phyloP scores from a whole-genome alignment of 1,140 invertebrate species.

The Linepithema humile region DNA sequence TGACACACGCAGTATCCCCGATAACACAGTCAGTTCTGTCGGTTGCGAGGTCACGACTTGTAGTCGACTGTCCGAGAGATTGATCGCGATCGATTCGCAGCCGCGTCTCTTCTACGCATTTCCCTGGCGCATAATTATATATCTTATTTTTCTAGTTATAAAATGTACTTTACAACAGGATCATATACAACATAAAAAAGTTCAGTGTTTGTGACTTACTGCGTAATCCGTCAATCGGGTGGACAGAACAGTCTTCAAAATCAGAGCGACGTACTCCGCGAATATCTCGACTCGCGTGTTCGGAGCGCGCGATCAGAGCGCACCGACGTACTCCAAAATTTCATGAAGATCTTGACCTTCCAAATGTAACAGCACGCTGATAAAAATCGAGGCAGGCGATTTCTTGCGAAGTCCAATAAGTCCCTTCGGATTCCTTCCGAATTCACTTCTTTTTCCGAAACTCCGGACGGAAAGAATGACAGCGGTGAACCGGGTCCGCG shows the following conservation, averaged over 20 bases:
- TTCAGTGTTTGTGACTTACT: background rate
- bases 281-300: background rate
- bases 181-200: too few relatives aligned
- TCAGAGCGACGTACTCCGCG: background rate
- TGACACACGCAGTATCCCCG: too few relatives aligned
- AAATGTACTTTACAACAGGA: background rate
- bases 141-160: background rate
- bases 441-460: background rate
- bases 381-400: background rate
- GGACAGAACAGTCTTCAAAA: conserved; percentile 1
- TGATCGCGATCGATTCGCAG: background rate
- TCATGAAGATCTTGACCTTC: background rate
- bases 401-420: background rate
- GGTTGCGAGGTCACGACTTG: background rate
- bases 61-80: background rate
- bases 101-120: too few relatives aligned
- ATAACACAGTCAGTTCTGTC: background rate
- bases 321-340: background rate
- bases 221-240: background rate
- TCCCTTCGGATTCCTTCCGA: background rate
- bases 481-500: background rate
- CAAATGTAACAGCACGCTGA: background rate
- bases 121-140: too few relatives aligned
- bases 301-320: background rate
- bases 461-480: background rate